Percentiles rank a stretch among this genome's conserved stretches.
phyloP scores from a whole-genome alignment of 64 coral and sea anemone species.

The Pocillopora verrucosa region DNA sequence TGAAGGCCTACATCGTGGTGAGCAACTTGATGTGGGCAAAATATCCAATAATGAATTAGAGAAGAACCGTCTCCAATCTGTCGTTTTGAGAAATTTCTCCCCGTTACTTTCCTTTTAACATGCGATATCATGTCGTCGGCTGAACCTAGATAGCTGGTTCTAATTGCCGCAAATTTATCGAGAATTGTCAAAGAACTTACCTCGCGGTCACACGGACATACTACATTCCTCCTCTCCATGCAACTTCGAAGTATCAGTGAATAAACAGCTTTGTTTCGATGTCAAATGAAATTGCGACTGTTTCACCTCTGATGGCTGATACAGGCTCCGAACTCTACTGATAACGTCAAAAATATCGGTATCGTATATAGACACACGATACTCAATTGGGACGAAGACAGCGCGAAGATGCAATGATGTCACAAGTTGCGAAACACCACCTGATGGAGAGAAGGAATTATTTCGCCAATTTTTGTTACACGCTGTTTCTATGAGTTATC shows the following conservation, averaged over 20 bases:
- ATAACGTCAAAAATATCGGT: neutral
- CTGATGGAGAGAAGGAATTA: neutral
- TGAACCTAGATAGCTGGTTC: neutral
- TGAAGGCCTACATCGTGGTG: neutral
- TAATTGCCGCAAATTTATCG: neutral
- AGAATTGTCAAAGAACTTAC: neutral
- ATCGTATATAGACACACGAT: neutral
- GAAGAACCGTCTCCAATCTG: too few relatives aligned
- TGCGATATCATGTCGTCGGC: neutral
- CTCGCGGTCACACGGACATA: neutral
- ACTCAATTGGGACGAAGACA: neutral
- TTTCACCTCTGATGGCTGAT: neutral
- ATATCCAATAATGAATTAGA: too few relatives aligned
- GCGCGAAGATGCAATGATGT: neutral
- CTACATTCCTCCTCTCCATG: neutral
- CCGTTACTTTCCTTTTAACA: too few relatives aligned
- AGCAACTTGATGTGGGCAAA: neutral
- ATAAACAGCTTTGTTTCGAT: neutral
- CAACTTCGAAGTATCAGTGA: neutral
- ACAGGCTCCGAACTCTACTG: neutral
- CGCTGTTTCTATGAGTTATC: too few relatives aligned
- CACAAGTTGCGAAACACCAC: neutral
- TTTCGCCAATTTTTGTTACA: too few relatives aligned
- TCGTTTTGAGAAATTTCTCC: too few relatives aligned
- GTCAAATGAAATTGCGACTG: neutral